phyloP scores from a whole-genome alignment of 2,113 vertebrate species.

The Polyodon spathula region DNA sequence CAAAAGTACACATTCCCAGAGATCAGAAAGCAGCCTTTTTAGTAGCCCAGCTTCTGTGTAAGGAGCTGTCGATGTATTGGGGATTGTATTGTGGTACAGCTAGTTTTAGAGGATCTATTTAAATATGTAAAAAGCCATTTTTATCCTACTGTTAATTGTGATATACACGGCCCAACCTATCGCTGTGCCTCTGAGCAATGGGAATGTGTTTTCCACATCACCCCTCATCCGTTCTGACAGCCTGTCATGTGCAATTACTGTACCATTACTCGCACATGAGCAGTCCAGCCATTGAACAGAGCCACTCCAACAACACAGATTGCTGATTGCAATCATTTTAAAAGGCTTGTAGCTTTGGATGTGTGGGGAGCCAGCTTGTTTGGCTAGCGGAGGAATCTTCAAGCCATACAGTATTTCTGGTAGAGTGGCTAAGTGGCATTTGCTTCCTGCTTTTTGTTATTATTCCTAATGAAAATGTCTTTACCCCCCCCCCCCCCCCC shows the following conservation, averaged over 20 bases:
- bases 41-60: too few species aligned
- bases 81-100: fast-evolving
- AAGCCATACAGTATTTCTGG: neutral
- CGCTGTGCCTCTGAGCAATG: constrained; percentile 22
- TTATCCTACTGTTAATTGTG: too few species aligned
- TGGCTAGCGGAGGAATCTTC: neutral
- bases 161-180: too few species aligned
- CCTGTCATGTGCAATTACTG: constrained; percentile 63
- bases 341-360: neutral
- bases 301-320: neutral
- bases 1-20: too few species aligned
- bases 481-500: too few species aligned
- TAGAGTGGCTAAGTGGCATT: too few species aligned
- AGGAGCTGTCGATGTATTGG: constrained; percentile 33
- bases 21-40: too few species aligned
- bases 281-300: constrained; percentile 17
- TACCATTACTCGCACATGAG: constrained; percentile 43
- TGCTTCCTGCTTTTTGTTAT: too few species aligned
- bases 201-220: constrained; percentile 60
- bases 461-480: too few species aligned
- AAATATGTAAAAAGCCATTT: too few species aligned
- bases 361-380: constrained; percentile 9
- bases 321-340: neutral
- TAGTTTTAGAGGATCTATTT: too few species aligned
- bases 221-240: constrained; percentile 64